Evolutionary conservation across 2,797 vertebrate genomes (phyloP).

Genomic region (Myiothlypis coronata): DNA sequence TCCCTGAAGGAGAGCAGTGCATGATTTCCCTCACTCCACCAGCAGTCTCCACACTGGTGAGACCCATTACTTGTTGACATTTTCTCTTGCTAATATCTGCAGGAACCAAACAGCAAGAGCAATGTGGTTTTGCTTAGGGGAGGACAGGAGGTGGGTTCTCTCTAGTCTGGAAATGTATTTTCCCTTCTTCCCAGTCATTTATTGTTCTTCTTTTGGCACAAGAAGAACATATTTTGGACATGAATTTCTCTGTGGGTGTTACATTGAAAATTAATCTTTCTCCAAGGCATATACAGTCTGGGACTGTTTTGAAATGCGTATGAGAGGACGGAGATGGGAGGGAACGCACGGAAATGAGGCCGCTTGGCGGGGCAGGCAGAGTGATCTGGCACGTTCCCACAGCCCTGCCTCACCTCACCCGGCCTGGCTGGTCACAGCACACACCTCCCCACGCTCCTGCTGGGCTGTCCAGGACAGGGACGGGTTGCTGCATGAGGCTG

Average conservation of each 20-base stretch:
- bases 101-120: background rate
- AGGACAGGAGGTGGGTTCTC: constrained; percentile 31
- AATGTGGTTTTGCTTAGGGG: constrained; percentile 18
- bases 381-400: background rate
- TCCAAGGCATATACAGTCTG: background rate
- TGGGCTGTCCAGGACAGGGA: background rate
- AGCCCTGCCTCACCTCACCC: background rate
- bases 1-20: fast-evolving
- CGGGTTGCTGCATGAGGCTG: fast-evolving
- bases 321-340: background rate
- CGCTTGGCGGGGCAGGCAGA: background rate
- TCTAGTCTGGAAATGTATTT: constrained; percentile 46
- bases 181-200: constrained; percentile 26
- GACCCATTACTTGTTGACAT: background rate
- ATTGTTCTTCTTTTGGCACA: constrained; percentile 63
- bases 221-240: constrained; percentile 49
- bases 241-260: constrained; percentile 65
- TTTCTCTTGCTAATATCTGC: background rate
- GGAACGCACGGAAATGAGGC: background rate
- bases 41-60: background rate
- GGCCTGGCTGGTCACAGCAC: fast-evolving
- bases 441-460: fast-evolving
- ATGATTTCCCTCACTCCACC: fast-evolving
- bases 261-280: constrained; percentile 53
- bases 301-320: constrained; percentile 11